phyloP scores from a whole-genome alignment of 1,140 invertebrate genomes.

The Heliconius melpomene region DNA sequence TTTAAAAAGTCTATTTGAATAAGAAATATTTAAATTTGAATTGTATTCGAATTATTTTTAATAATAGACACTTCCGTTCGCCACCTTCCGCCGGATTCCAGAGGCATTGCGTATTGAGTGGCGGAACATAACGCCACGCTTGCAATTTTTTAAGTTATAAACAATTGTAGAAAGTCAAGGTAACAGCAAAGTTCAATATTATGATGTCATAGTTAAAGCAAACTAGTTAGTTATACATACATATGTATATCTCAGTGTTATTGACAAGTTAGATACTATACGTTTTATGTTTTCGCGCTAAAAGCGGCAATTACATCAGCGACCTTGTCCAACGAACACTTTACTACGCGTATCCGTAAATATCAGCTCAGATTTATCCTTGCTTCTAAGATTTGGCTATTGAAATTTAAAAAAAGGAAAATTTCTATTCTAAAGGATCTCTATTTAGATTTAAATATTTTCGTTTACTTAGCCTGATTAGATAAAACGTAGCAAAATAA shows the following conservation, averaged over 20 bases:
- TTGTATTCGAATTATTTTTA: too few species aligned
- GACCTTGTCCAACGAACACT: slow-evolving; percentile 65
- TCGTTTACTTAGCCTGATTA: too few species aligned
- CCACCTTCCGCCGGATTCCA: too few species aligned
- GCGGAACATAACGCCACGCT: too few species aligned
- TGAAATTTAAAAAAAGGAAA: too few species aligned
- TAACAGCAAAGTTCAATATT: slow-evolving; percentile 29
- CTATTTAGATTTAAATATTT: neutral
- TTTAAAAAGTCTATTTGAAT: too few species aligned
- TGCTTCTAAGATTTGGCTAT: neutral
- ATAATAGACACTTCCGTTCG: too few species aligned
- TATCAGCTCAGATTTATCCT: slow-evolving; percentile 60
- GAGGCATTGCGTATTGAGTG: too few species aligned
- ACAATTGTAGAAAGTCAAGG: slow-evolving; percentile 13
- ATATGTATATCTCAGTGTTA: slow-evolving; percentile 42
- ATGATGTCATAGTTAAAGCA: slow-evolving; percentile 69
- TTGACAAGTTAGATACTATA: slow-evolving; percentile 49
- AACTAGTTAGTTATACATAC: slow-evolving; percentile 43
- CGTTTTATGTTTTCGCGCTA: slow-evolving; percentile 64
- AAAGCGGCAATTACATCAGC: slow-evolving; percentile 76
- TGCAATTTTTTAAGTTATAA: neutral
- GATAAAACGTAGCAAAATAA: too few species aligned
- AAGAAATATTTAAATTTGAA: too few species aligned
- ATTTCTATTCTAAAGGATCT: neutral
- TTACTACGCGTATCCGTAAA: slow-evolving; percentile 58